phyloP scores from a whole-genome alignment of 2,888 invertebrate genomes.

The Mycalesis mineus region DNA sequence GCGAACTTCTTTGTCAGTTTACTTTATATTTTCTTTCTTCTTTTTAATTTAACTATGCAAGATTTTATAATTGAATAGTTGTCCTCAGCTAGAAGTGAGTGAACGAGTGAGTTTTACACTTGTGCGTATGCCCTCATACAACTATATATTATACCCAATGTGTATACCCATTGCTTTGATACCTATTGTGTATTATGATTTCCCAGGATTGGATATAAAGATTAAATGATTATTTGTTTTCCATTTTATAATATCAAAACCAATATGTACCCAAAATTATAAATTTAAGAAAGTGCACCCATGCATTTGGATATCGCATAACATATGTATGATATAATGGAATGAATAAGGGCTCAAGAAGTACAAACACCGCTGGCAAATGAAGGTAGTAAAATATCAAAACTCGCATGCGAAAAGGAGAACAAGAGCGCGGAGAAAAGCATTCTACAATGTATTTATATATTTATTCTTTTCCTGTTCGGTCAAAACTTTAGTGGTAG shows the following conservation, averaged over 20 bases:
- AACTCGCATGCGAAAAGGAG: constrained; percentile 8
- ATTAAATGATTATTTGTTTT: too few species aligned
- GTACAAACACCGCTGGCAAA: constrained; percentile 12
- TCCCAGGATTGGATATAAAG: too few species aligned
- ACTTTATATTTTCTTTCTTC: too few species aligned
- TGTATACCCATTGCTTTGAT: too few species aligned
- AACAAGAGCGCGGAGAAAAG: neutral
- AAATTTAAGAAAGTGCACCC: constrained; percentile 9
- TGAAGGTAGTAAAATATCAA: constrained; percentile 3
- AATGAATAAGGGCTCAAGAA: constrained; percentile 6
- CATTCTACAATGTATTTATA: constrained; percentile 2
- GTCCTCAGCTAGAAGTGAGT: too few species aligned
- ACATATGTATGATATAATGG: constrained; percentile 5
- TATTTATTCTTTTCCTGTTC: neutral
- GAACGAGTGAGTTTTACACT: too few species aligned
- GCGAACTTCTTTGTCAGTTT: too few species aligned
- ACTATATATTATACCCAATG: too few species aligned
- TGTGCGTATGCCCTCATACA: too few species aligned
- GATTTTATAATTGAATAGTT: too few species aligned
- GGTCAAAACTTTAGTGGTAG: neutral
- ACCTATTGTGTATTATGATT: too few species aligned
- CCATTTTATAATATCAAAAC: neutral
- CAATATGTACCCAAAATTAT: constrained; percentile 16
- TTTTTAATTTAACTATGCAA: too few species aligned
- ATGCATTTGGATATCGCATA: constrained; percentile 19